Conservation (phyloP, 2,888 invertebrate genomes). For the Ashinkailepas kermadecensis region DNA sequence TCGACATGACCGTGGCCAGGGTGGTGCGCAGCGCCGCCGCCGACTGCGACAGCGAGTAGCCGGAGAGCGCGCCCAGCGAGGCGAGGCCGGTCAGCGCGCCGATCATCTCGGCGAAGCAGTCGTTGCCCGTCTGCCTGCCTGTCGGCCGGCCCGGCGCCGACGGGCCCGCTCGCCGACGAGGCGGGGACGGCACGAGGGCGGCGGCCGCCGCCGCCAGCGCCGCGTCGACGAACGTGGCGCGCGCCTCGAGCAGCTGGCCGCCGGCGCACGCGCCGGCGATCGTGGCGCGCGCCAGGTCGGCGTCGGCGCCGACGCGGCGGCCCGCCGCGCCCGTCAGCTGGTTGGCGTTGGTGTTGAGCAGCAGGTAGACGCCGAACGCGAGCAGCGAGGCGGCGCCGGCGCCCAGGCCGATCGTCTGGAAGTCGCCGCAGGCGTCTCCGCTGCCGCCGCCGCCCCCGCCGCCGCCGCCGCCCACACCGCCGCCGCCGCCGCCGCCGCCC, state of each 20-base stretch:
- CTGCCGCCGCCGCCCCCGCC: background rate
- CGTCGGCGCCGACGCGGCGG: background rate
- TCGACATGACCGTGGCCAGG: background rate
- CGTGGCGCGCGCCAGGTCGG: background rate
- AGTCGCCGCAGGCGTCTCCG: background rate
- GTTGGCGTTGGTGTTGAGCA: background rate
- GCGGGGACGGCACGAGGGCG: background rate
- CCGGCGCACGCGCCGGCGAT: background rate
- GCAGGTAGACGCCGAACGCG: background rate
- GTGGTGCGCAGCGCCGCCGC: background rate
- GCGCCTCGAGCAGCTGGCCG: background rate
- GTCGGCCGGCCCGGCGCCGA: background rate
- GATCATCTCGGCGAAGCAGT: slow-evolving; percentile 12
- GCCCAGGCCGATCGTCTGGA: slow-evolving; percentile 9
- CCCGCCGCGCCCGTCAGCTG: background rate
- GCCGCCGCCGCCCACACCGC: background rate
- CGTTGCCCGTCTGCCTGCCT: background rate
- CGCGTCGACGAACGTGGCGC: background rate
- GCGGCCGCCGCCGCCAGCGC: background rate
- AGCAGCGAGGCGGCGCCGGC: slow-evolving; percentile 10
- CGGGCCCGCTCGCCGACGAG: background rate
- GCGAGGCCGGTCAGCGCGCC: background rate
- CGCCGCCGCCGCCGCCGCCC: background rate
- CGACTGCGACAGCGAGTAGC: slow-evolving; percentile 3
- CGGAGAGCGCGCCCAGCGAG: background rate